Base-by-base conservation (phyloP, 2,113 vertebrate genomes). In the Xyliphius kryptos region DNA sequence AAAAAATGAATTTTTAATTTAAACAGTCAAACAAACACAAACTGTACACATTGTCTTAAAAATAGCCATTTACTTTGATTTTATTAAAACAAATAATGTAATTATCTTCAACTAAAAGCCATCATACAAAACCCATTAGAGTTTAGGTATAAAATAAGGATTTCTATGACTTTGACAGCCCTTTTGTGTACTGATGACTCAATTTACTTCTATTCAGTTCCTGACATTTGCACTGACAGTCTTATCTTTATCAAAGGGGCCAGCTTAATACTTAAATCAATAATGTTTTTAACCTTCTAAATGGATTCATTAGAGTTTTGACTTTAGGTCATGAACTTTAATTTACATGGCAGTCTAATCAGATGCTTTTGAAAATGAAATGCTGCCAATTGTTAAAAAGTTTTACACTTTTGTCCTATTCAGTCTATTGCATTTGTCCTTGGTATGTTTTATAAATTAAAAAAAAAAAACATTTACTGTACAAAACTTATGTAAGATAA, bases 251-350 rank as follows among this genome's bases (percentile, higher is more conserved):
- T 70, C 37, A 60, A 65, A 55, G 46, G 49, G 32, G 10, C 20
- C 40, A 78, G 55, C 76, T 65, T 75, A 66, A 70, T 72, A 63
- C 55, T 19, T 66, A 56, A 63, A 76, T 74, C 76, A 56, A 79
- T 80, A 68, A 78, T 83, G 26, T 84, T 87, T 86, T 77, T 83
- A 86, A 79, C 84, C 83, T 80, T 79, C 72, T 22, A 79, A 78
- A 86, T 85, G 81, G 83, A 89, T 87, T 85, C 79, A 86, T 87
- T 87, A 89, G 85, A 86, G 87, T 48, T 85, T 85, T 87, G 85
- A 89, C 86, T 84, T 89, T 88, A 87, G 87, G 86, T 89, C 89
- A 87, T 85, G 89, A 87, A 88, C 87, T 87, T 90, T 90, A 87
- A 80, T 83, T 85, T 86, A 82, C 81, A 83, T 85, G 86, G 87